Conservation (phyloP, 2,888 invertebrate species). For the Epicampocera succincta region DNA sequence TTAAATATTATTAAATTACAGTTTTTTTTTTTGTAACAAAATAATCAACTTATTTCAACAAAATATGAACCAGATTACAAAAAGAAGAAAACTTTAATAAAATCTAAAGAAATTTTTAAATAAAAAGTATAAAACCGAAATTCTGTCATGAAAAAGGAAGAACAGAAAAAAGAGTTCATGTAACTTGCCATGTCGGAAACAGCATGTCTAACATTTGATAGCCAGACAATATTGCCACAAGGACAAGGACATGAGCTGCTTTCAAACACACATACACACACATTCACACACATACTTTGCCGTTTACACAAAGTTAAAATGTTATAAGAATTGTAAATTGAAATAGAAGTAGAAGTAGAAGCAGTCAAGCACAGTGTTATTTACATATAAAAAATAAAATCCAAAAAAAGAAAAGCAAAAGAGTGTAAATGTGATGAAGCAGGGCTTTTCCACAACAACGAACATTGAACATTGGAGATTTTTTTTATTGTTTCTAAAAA, state of each 20-base stretch:
- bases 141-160: neutral
- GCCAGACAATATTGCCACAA: constrained; percentile 60
- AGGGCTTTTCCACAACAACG: constrained; percentile 44
- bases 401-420: constrained; percentile 5
- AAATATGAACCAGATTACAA: constrained; percentile 5
- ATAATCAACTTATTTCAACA: constrained; percentile 43
- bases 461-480: neutral
- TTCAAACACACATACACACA: constrained; percentile 4
- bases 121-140: neutral
- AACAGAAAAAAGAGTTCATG: constrained; percentile 43
- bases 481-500: constrained; percentile 40
- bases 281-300: neutral
- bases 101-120: constrained; percentile 25
- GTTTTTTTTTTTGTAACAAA: constrained; percentile 9
- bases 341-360: constrained; percentile 23
- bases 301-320: neutral
- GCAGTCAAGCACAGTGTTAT: constrained; percentile 36
- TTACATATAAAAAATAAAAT: neutral
- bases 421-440: constrained; percentile 37
- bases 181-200: constrained; percentile 66
- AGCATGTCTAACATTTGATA: constrained; percentile 67
- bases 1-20: constrained; percentile 40
- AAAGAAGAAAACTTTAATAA: constrained; percentile 9
- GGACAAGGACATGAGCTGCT: constrained; percentile 64
- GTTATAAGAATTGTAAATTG: constrained; percentile 38